phyloP scores from a whole-genome alignment of 2,797 vertebrate species.

The Distichodus sexfasciatus region DNA sequence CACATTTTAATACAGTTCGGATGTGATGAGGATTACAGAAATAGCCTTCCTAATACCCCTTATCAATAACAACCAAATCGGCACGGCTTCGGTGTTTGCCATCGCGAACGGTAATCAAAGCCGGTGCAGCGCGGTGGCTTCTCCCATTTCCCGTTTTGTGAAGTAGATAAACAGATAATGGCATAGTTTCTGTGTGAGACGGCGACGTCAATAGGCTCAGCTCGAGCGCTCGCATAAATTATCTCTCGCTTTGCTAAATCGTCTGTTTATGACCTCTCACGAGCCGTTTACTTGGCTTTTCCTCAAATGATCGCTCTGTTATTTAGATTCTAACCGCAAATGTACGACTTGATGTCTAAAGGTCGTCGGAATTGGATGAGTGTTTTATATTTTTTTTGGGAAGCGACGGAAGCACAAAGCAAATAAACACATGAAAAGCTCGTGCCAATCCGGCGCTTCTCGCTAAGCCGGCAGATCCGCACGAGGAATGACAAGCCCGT shows the following conservation, averaged over 20 bases:
- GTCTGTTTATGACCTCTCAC: neutral
- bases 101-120: slow-evolving; percentile 4
- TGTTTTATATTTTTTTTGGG: neutral
- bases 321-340: neutral
- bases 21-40: neutral
- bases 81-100: neutral
- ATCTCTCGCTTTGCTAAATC: neutral
- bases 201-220: slow-evolving; percentile 1
- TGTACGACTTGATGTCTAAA: neutral
- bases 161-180: slow-evolving; percentile 9
- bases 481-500: neutral
- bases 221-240: neutral
- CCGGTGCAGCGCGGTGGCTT: neutral
- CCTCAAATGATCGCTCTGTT: neutral
- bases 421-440: neutral
- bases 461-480: neutral
- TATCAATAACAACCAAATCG: slow-evolving; percentile 10
- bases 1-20: neutral
- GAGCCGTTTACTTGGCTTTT: neutral
- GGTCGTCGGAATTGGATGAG: neutral
- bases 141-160: neutral
- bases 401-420: neutral
- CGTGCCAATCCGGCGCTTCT: neutral
- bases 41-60: neutral
- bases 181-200: neutral